Evolutionary conservation across 1,140 invertebrate species (phyloP).

Genomic region (Drosophila guanche): DNA sequence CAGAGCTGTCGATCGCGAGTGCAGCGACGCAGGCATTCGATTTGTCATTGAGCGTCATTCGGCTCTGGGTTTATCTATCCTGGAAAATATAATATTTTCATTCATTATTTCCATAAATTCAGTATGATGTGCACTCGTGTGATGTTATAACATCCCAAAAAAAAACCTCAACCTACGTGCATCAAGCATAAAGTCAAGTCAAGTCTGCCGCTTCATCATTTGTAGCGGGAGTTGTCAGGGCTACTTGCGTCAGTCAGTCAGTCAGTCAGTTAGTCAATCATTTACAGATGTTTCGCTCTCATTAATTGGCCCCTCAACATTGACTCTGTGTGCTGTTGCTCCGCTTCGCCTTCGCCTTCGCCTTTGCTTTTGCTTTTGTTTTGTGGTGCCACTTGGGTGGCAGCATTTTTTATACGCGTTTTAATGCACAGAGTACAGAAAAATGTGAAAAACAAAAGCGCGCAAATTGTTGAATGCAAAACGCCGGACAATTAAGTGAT

Average conservation of each 20-base stretch:
- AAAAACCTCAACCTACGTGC: too few species aligned
- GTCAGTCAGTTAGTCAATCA: constrained; percentile 14
- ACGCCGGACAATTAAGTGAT: constrained; percentile 39
- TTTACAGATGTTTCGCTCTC: not conserved
- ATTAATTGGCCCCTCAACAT: not conserved
- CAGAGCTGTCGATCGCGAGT: too few species aligned
- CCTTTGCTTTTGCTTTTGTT: constrained; percentile 41
- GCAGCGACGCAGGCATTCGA: too few species aligned
- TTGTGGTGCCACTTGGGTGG: constrained; percentile 50
- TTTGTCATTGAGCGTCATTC: too few species aligned
- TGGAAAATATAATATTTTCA: too few species aligned
- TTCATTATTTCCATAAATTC: too few species aligned
- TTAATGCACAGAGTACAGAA: constrained; percentile 10
- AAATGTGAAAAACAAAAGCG: constrained; percentile 2
- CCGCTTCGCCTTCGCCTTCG: not conserved
- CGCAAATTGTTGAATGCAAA: constrained; percentile 24
- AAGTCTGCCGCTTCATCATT: too few species aligned
- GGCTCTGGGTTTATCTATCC: too few species aligned
- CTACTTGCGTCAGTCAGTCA: not conserved
- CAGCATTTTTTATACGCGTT: constrained; percentile 13
- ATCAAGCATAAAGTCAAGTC: too few species aligned
- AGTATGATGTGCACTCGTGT: too few species aligned
- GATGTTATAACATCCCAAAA: too few species aligned
- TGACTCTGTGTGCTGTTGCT: constrained; percentile 16
- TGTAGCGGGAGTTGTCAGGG: too few species aligned